Evolutionary conservation across 2,113 vertebrate species (phyloP).

Genomic region (Lutjanus erythropterus): DNA sequence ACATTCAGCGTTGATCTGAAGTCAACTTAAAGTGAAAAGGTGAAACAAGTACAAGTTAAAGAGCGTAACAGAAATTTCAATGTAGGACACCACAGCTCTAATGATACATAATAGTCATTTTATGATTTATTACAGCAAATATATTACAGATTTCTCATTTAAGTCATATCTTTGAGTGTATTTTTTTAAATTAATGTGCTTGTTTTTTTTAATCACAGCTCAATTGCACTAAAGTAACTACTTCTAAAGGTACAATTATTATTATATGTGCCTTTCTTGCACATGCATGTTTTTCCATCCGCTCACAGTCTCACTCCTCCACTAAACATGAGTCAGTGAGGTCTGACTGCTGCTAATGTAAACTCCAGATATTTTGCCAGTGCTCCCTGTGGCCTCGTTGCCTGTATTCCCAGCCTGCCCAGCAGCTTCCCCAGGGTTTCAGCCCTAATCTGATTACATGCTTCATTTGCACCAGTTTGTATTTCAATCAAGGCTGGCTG

Average conservation of each 20-base stretch:
- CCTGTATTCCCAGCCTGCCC: conserved; percentile 64
- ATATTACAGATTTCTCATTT: no score
- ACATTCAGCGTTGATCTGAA: no score
- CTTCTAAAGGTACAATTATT: conserved; percentile 4
- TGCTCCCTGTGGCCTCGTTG: conserved; percentile 65
- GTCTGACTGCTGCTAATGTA: conserved; percentile 63
- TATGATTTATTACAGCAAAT: no score
- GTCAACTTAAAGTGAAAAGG: no score
- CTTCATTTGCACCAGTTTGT: conserved; percentile 97
- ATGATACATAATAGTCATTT: no score
- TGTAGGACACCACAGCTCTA: no score
- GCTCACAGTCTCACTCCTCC: background rate
- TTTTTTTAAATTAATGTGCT: background rate
- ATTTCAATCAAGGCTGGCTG: conserved; percentile 93
- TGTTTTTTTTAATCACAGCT: conserved; percentile 6
- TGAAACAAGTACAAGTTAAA: no score
- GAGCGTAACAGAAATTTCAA: no score
- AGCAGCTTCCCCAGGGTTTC: conserved; percentile 66
- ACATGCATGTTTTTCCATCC: conserved; percentile 50
- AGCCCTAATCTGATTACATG: conserved; percentile 97
- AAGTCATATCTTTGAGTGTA: background rate
- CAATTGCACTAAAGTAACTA: conserved; percentile 10
- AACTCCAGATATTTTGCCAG: conserved; percentile 74
- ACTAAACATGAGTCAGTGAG: conserved; percentile 39
- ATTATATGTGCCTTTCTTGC: conserved; percentile 3